A percentile compares a stretch with the other conserved stretches of the same genome.
These are phyloP conservation scores for Pipistrellus kuhlii DNA, from an alignment of 2,797 vertebrate genomes.

Conservation along the genomic window DNA sequence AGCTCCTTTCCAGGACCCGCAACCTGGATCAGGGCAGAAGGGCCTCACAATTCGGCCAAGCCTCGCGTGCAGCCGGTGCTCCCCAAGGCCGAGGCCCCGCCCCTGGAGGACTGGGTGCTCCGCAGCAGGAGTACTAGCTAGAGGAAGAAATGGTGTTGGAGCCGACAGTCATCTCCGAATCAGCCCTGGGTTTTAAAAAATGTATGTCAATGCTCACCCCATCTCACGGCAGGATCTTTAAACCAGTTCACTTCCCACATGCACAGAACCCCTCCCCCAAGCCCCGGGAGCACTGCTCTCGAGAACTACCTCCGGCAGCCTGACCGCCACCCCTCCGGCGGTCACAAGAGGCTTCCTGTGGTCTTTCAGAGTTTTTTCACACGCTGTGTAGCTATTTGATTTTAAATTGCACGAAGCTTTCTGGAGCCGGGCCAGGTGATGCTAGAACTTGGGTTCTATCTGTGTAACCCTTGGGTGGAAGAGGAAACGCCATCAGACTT, in stretches of 20 bases:
- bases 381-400: constrained; percentile 16
- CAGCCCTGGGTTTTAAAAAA: background rate
- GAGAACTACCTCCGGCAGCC: background rate
- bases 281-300: rapidly evolving
- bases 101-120: background rate
- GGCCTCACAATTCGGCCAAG: background rate
- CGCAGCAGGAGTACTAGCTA: background rate
- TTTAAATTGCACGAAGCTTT: background rate
- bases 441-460: constrained; percentile 73
- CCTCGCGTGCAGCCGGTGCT: background rate
- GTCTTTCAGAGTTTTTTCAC: constrained; percentile 61
- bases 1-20: background rate
- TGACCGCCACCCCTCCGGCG: background rate
- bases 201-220: background rate
- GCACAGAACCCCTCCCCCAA: background rate
- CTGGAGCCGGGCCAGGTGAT: constrained; percentile 68
- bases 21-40: background rate
- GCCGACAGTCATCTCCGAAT: background rate
- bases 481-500: constrained; percentile 72
- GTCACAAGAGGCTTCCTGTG: background rate
- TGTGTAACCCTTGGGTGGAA: constrained; percentile 71
- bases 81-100: background rate
- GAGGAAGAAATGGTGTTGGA: background rate
- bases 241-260: background rate
- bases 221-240: background rate